Evolutionary conservation across 2,113 vertebrate species (phyloP), one percentile per base, ranked within the genome.

Genomic region (Tetrao urogallus): DNA sequence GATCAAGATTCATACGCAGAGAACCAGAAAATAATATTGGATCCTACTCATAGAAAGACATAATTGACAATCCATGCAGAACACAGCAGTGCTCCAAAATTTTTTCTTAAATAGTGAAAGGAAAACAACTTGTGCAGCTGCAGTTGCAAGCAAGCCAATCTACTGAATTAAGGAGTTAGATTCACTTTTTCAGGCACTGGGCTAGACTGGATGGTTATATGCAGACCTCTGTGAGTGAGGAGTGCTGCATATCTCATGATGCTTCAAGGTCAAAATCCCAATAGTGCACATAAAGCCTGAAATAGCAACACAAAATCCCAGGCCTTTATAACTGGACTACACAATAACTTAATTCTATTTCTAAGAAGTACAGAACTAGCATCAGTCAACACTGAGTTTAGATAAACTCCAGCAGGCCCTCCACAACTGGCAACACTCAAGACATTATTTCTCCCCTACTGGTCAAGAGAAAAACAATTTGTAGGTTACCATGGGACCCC

Each of bases 1-100:
- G 99, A 95, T 99, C 99, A 64, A 99, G 97, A 90, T 99, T 99
- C 99, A 99, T 99, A 64, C 99, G 98, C 80, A 99, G 96, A 74
- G 99, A 98, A 47, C 99, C 99, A 25, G 99, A 99, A 90, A 99
- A 99, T 94, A 99, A 83, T 36, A 99, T 50, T 3, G 99, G 99
- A 92, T 99, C 99, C 99, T 99, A 65, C 11, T 3, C 32, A 17
- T 0, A 81, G 50, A 66, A 45, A 77, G 38, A 63, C 43, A 7
- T 1, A 17, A 3, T 4, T 38, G 8, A 6, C 2, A 60, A 28
- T 1, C 7, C 13, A 34, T 42, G 69, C 18, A 64, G 10, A 71
- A 16, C 19, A 28, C 3, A 6, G 32, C 71, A 86, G 17, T 4
- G 8, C 38, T 90, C 69, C 20, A 71, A 15, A 71, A 78, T 8